A percentile compares a stretch with the other conserved stretches of the same genome.
Conservation (phyloP, 2,888 invertebrate species). For the Lithodes maja region DNA sequence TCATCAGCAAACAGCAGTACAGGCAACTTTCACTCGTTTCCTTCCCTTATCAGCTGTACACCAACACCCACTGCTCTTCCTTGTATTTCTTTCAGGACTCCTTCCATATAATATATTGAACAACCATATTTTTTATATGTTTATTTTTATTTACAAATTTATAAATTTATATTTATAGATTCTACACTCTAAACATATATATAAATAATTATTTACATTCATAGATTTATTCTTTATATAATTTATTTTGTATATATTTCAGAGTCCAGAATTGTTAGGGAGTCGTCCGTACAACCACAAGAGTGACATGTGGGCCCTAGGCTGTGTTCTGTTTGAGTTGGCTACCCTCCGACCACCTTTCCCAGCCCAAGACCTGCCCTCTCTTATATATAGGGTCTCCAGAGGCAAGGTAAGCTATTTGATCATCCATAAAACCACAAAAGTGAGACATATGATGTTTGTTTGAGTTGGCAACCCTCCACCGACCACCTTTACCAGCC, state of each 20-base stretch:
- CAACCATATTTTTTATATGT: too few relatives aligned
- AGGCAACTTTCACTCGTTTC: too few relatives aligned
- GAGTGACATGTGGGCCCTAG: constrained; percentile 59
- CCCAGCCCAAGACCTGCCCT: constrained; percentile 41
- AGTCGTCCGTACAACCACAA: constrained; percentile 62
- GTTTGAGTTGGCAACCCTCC: constrained; percentile 51
- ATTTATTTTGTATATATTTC: not conserved
- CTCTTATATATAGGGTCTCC: constrained; percentile 51
- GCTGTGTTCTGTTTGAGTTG: constrained; percentile 58
- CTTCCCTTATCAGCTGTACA: too few relatives aligned
- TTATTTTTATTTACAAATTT: too few relatives aligned
- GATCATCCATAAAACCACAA: constrained; percentile 57
- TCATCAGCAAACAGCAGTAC: too few relatives aligned
- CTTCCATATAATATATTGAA: too few relatives aligned
- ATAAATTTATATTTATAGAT: too few relatives aligned
- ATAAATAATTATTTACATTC: too few relatives aligned
- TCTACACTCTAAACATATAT: too few relatives aligned
- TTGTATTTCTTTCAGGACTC: too few relatives aligned
- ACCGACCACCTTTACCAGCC: constrained; percentile 48
- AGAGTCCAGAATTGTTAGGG: constrained; percentile 62
- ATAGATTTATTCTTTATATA: too few relatives aligned
- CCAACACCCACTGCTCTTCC: too few relatives aligned
- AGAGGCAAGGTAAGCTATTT: constrained; percentile 46
- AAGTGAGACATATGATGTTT: constrained; percentile 53
- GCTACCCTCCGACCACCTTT: constrained; percentile 53